Conservation (phyloP, 2,888 invertebrate genomes). For the Aphidius colemani region DNA sequence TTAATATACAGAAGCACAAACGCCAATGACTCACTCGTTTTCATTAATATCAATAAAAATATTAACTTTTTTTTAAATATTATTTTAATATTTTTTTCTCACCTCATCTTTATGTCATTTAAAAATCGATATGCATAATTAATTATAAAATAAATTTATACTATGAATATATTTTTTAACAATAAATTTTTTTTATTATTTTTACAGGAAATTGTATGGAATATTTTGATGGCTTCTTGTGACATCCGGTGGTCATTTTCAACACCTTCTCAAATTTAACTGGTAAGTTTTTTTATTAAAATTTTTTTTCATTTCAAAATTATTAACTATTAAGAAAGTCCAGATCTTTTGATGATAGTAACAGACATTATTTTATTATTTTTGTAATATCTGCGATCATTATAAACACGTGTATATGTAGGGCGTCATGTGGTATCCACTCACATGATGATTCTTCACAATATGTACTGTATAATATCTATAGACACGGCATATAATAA, state of each 20-base stretch:
- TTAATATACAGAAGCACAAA: background rate
- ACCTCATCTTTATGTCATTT: too few species aligned
- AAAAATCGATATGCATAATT: too few species aligned
- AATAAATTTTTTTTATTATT: background rate
- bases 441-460: background rate
- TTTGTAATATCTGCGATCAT: background rate
- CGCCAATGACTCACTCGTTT: background rate
- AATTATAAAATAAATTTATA: background rate
- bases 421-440: background rate
- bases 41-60: background rate
- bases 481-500: too few species aligned
- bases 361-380: too few species aligned
- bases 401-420: constrained; percentile 1
- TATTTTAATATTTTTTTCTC: background rate
- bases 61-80: constrained; percentile 1
- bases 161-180: too few species aligned
- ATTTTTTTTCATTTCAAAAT: too few species aligned
- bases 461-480: background rate
- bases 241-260: constrained; percentile 30
- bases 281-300: constrained; percentile 17
- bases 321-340: too few species aligned
- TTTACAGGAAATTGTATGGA: constrained; percentile 30
- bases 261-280: constrained; percentile 14
- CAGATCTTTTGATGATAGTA: too few species aligned
- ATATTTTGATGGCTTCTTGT: constrained; percentile 33